A percentile compares a stretch with the other conserved stretches of the same genome.
These are phyloP conservation scores for Lasioglossum morio DNA, from an alignment of 2,888 invertebrate species.

Conservation along the genomic window DNA sequence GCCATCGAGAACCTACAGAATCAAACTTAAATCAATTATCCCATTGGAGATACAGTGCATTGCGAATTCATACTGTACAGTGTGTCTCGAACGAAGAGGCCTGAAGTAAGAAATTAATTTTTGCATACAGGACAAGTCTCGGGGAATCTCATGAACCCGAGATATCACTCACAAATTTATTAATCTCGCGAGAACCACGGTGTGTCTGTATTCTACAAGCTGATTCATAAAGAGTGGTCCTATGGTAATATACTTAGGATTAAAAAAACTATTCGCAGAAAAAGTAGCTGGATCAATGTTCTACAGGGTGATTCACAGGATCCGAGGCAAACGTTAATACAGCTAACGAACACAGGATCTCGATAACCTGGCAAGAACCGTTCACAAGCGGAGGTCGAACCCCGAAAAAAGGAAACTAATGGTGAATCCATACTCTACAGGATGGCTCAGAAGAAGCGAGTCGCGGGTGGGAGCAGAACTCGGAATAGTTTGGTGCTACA, in stretches of 20 bases:
- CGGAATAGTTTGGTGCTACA: neutral
- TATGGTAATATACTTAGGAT: too few species aligned
- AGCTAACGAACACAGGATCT: neutral
- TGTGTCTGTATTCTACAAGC: too few species aligned
- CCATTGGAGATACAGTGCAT: too few species aligned
- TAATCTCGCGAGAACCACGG: too few species aligned
- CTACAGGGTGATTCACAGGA: neutral
- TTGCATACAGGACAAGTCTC: too few species aligned
- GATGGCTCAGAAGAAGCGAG: neutral
- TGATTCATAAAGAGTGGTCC: too few species aligned
- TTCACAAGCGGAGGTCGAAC: neutral
- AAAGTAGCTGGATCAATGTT: neutral
- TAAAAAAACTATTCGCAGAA: too few species aligned
- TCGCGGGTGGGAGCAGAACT: neutral
- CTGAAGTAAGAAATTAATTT: too few species aligned
- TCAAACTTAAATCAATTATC: too few species aligned
- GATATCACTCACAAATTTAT: too few species aligned
- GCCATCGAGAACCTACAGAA: too few species aligned
- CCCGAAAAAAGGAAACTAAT: neutral
- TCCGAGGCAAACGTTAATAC: neutral
- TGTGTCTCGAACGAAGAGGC: neutral
- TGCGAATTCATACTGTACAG: neutral
- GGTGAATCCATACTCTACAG: neutral
- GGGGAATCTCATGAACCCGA: too few species aligned
- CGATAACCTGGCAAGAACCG: neutral